Evolutionary conservation across 1,140 invertebrate genomes (phyloP).

Genomic region (Protaetia brevitarsis): DNA sequence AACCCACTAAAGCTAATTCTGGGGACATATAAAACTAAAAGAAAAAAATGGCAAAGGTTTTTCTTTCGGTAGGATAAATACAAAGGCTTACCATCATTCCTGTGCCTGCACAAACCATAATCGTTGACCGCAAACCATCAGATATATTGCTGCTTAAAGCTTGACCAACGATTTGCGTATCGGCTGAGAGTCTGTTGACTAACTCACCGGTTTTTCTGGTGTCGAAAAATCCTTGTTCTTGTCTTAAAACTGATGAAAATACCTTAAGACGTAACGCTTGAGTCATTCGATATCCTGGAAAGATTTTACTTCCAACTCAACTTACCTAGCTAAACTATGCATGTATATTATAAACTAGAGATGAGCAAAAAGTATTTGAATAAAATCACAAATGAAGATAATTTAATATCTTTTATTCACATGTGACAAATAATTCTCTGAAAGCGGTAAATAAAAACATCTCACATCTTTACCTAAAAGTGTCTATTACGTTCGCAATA

Average conservation of each 20-base stretch:
- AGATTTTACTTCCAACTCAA: no score
- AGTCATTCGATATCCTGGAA: constrained; percentile 80
- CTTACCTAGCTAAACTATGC: no score
- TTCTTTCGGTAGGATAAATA: constrained; percentile 11
- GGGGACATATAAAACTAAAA: constrained; percentile 84
- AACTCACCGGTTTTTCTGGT: constrained; percentile 92
- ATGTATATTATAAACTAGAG: no score
- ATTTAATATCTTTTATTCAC: no score
- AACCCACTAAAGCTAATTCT: constrained; percentile 77
- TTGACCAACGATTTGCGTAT: constrained; percentile 87
- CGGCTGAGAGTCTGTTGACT: constrained; percentile 85
- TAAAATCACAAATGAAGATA: no score
- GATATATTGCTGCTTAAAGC: constrained; percentile 92
- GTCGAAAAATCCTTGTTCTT: constrained; percentile 94
- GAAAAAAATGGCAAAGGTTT: constrained; percentile 9
- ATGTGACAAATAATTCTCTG: no score
- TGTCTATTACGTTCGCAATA: no score
- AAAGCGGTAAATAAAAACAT: no score
- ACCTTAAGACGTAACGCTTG: constrained; percentile 75
- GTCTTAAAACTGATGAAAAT: constrained; percentile 80
- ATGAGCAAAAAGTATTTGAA: no score
- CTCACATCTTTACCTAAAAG: no score
- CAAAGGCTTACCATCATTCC: constrained; percentile 83
- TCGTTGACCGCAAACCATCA: constrained; percentile 82
- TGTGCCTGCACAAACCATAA: constrained; percentile 81